These are phyloP conservation scores for Catharus minimus DNA, from an alignment of 2,113 vertebrate genomes.

Conservation along the genomic window DNA sequence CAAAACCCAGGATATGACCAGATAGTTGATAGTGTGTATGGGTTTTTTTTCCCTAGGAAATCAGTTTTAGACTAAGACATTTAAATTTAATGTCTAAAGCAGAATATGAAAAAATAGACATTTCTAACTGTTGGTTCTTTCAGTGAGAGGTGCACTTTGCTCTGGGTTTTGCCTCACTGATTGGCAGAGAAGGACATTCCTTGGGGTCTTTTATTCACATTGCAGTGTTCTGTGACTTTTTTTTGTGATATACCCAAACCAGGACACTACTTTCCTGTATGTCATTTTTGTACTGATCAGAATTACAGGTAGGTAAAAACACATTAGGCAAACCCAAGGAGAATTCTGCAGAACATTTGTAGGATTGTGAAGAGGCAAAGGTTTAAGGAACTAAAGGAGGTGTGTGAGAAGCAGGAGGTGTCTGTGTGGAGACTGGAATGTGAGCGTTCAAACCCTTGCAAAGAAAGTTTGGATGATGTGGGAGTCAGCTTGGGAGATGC, in stretches of 20 bases:
- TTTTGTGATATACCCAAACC: background rate
- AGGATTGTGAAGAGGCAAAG: background rate
- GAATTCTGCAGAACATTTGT: background rate
- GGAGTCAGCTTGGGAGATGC: background rate
- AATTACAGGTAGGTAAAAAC: background rate
- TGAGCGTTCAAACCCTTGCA: background rate
- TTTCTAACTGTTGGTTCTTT: background rate
- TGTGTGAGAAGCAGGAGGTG: background rate
- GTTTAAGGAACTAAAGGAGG: background rate
- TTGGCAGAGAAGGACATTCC: background rate
- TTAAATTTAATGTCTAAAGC: background rate
- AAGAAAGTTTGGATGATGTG: background rate
- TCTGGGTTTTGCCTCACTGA: background rate
- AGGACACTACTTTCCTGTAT: background rate
- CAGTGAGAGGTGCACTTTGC: background rate
- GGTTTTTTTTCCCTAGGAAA: fast-evolving
- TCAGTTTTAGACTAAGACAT: background rate
- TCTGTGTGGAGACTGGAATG: background rate
- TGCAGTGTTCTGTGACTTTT: background rate
- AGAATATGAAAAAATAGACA: background rate
- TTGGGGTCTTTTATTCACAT: background rate
- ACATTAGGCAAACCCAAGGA: background rate
- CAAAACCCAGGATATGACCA: background rate
- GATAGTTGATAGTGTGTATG: background rate
- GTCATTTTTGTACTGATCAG: background rate